Conservation (phyloP, 2,797 vertebrate genomes). For the Sparidentex hasta region DNA sequence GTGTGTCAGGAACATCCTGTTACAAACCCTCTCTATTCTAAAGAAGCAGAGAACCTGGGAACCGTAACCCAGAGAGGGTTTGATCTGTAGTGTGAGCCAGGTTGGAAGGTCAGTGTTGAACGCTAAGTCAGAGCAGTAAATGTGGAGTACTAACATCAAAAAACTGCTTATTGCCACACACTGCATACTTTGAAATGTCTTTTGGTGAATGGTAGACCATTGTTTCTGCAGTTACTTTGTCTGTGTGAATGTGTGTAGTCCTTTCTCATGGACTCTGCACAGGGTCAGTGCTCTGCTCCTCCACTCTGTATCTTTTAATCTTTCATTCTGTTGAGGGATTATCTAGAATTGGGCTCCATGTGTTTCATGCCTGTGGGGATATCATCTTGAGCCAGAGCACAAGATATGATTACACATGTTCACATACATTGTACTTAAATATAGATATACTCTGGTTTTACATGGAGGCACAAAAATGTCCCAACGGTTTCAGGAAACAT, state of each 20-base stretch:
- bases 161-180: neutral
- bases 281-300: neutral
- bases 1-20: slow-evolving; percentile 16
- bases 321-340: neutral
- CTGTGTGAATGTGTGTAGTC: too few relatives aligned
- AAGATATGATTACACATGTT: neutral
- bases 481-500: too few relatives aligned
- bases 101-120: neutral
- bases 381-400: neutral
- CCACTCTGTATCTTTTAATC: neutral
- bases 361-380: neutral
- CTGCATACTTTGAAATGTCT: neutral
- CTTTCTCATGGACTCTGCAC: too few relatives aligned
- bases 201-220: neutral
- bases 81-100: neutral
- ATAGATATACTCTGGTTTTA: too few relatives aligned
- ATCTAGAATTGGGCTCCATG: neutral
- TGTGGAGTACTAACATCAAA: neutral
- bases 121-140: neutral
- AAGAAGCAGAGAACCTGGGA: neutral
- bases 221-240: neutral
- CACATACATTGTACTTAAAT: neutral
- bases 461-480: too few relatives aligned
- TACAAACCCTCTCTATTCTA: neutral
- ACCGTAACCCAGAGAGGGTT: neutral